phyloP scores from a whole-genome alignment of 1,140 invertebrate genomes.

The Lordiphosa mommai region DNA sequence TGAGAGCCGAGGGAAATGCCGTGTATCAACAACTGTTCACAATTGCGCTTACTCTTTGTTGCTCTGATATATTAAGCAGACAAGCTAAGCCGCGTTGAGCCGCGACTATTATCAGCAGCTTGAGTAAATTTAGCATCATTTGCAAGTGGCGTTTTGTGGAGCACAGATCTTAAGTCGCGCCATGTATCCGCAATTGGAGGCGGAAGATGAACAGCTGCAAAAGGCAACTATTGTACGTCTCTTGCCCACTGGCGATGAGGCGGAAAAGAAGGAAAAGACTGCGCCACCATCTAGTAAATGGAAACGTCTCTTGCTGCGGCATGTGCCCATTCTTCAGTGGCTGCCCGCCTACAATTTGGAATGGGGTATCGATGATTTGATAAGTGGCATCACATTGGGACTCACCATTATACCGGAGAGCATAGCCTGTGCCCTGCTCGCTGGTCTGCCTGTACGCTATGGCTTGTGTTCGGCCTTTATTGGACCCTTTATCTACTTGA shows the following conservation, averaged over 20 bases:
- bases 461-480: slow-evolving; percentile 79
- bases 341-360: slow-evolving; percentile 83
- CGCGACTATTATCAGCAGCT: slow-evolving; percentile 35
- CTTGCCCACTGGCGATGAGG: slow-evolving; percentile 8
- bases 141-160: slow-evolving; percentile 35
- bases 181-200: slow-evolving; percentile 61
- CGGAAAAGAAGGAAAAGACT: slow-evolving; percentile 22
- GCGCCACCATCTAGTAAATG: slow-evolving; percentile 25
- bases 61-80: slow-evolving; percentile 57
- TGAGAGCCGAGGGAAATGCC: not conserved
- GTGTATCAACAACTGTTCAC: not conserved
- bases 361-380: slow-evolving; percentile 83
- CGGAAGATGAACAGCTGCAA: slow-evolving; percentile 39
- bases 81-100: slow-evolving; percentile 17
- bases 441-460: slow-evolving; percentile 85
- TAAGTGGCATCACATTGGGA: slow-evolving; percentile 89
- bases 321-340: slow-evolving; percentile 82
- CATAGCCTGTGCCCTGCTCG: slow-evolving; percentile 89
- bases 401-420: slow-evolving; percentile 92
- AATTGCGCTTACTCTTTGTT: slow-evolving; percentile 28
- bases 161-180: slow-evolving; percentile 15
- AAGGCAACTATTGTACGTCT: slow-evolving; percentile 42
- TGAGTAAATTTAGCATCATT: slow-evolving; percentile 35
- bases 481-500: slow-evolving; percentile 91
- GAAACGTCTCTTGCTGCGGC: slow-evolving; percentile 36